Conservation (phyloP, 2,797 vertebrate species). For the Muscicapa comitata region DNA sequence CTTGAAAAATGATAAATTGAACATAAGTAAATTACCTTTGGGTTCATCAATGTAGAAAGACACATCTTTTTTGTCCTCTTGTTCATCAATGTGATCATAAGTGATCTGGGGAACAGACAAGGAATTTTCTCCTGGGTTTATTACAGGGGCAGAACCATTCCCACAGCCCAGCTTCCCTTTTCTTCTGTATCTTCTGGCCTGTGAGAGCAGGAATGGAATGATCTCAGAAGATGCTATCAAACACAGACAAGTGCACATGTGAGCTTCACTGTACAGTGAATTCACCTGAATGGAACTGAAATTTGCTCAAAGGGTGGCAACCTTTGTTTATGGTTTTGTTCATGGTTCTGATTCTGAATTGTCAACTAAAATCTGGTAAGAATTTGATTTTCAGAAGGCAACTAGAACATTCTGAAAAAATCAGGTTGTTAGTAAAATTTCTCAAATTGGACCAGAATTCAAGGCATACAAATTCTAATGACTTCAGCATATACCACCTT, state of each 20-base stretch:
- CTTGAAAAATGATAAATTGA: not conserved
- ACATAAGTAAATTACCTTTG: conserved; percentile 33
- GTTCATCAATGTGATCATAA: conserved; percentile 76
- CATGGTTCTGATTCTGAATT: not conserved
- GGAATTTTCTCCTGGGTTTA: conserved; percentile 69
- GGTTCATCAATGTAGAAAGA: conserved; percentile 67
- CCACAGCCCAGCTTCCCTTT: conserved; percentile 77
- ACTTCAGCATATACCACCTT: not conserved
- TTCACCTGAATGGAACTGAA: not conserved
- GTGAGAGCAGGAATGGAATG: not conserved
- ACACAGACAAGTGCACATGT: not conserved
- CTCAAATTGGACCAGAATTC: not conserved
- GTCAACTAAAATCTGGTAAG: not conserved
- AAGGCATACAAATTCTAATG: not conserved
- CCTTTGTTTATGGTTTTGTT: not conserved
- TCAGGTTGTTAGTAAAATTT: not conserved
- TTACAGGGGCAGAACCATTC: conserved; percentile 72
- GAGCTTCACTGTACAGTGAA: not conserved
- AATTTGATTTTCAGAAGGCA: not conserved
- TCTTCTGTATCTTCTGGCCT: conserved; percentile 82
- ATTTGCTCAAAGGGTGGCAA: not conserved
- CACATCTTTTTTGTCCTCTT: conserved; percentile 77
- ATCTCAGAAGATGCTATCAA: not conserved
- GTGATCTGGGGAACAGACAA: conserved; percentile 86
- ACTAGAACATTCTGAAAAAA: not conserved